Percentiles rank a stretch among this genome's conserved stretches.
phyloP scores from a whole-genome alignment of 2,113 vertebrate genomes.

The Sinosuthora webbiana region DNA sequence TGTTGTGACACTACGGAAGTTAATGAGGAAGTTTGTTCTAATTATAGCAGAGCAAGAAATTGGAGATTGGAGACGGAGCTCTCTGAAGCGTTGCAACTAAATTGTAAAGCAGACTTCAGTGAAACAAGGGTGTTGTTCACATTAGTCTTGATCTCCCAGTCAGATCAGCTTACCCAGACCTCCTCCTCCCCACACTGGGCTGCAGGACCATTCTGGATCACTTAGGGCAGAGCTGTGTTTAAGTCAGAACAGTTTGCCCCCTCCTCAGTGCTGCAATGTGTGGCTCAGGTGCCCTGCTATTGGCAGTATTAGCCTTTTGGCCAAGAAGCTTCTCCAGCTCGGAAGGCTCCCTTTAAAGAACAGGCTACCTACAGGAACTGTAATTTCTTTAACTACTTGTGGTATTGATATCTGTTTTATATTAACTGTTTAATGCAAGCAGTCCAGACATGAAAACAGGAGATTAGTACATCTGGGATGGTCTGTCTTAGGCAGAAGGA shows the following conservation, averaged over 20 bases:
- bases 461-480: not conserved
- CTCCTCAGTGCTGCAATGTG: not conserved
- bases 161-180: not conserved
- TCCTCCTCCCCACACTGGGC: not conserved
- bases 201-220: not conserved
- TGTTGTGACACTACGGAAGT: conserved; percentile 12
- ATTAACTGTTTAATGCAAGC: not conserved
- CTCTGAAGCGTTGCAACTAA: not conserved
- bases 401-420: not conserved
- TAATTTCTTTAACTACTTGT: not conserved
- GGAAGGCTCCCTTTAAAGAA: not conserved
- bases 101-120: not conserved
- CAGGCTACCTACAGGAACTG: not conserved
- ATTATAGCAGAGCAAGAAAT: not conserved
- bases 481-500: not conserved
- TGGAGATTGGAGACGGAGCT: not conserved
- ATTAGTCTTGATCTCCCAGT: not conserved
- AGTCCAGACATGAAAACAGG: not conserved
- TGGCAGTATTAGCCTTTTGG: not conserved
- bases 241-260: not conserved
- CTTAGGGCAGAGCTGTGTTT: not conserved
- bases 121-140: not conserved
- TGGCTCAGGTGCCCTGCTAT: not conserved
- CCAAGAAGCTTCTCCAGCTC: not conserved
- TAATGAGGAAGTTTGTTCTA: conserved; percentile 7